Percentiles rank a stretch among this genome's conserved stretches.
Evolutionary conservation across 2,797 vertebrate species (phyloP).

Genomic region (Odontamblyopus lacepedii): DNA sequence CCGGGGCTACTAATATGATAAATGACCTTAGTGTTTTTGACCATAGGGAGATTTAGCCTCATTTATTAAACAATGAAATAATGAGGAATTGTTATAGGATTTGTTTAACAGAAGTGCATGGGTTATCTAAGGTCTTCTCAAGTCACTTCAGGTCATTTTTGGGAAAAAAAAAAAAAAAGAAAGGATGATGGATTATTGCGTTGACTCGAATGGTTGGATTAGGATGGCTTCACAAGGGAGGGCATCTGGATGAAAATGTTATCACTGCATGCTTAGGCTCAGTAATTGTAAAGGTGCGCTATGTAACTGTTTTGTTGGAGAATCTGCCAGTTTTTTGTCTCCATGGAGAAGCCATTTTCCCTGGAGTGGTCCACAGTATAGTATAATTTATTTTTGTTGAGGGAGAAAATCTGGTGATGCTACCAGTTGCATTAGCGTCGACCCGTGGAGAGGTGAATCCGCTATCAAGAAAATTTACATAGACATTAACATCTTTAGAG

Average conservation of each 20-base stretch:
- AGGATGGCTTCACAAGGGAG: no score
- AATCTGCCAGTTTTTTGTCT: no score
- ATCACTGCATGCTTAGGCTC: no score
- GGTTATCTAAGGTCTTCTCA: background rate
- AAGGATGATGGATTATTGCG: background rate
- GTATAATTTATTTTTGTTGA: no score
- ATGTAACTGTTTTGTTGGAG: no score
- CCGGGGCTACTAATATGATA: constrained; percentile 10
- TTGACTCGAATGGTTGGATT: background rate
- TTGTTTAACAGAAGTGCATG: background rate
- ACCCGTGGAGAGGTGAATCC: background rate
- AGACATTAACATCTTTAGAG: background rate
- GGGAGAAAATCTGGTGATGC: no score
- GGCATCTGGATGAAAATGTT: no score
- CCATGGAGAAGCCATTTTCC: no score
- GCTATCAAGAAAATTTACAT: background rate
- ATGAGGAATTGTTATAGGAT: background rate
- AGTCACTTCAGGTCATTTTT: background rate
- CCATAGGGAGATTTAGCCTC: background rate
- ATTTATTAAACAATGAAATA: constrained; percentile 8
- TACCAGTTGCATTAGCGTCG: background rate
- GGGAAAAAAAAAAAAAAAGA: no score
- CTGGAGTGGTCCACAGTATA: no score
- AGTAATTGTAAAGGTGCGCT: no score
- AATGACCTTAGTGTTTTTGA: background rate